Conservation (phyloP, 2,113 vertebrate species). For the Stictonetta naevosa region DNA sequence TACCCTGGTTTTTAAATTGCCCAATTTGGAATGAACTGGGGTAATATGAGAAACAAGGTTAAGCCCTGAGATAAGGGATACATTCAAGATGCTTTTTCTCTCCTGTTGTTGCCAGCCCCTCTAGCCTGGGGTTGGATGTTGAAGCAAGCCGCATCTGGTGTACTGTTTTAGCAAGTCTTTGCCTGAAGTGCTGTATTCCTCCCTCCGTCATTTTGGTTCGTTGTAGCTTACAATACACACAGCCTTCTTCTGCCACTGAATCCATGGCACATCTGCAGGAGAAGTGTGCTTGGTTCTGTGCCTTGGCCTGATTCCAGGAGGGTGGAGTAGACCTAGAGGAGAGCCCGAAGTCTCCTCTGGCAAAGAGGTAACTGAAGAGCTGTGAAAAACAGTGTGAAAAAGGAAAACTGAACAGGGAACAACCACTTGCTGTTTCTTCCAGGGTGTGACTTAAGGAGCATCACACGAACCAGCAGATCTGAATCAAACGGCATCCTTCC, state of each 20-base stretch:
- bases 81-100: not conserved
- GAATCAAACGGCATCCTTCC: not conserved
- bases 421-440: rapidly evolving
- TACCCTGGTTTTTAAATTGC: not conserved
- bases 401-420: not conserved
- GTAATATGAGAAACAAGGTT: not conserved
- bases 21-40: not conserved
- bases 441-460: not conserved
- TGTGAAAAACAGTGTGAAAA: not conserved
- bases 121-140: not conserved
- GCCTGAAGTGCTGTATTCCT: not conserved
- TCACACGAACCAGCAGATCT: not conserved
- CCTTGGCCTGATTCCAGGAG: not conserved
- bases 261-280: not conserved
- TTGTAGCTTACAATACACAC: not conserved
- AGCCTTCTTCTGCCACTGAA: not conserved
- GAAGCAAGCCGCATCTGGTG: not conserved
- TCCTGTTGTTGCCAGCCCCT: not conserved
- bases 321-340: not conserved
- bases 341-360: not conserved
- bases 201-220: not conserved
- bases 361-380: not conserved
- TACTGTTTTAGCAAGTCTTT: not conserved
- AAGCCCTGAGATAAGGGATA: not conserved
- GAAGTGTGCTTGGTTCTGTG: not conserved